Conservation (phyloP, 1,140 invertebrate genomes). For the Pseudoatta argentina region DNA sequence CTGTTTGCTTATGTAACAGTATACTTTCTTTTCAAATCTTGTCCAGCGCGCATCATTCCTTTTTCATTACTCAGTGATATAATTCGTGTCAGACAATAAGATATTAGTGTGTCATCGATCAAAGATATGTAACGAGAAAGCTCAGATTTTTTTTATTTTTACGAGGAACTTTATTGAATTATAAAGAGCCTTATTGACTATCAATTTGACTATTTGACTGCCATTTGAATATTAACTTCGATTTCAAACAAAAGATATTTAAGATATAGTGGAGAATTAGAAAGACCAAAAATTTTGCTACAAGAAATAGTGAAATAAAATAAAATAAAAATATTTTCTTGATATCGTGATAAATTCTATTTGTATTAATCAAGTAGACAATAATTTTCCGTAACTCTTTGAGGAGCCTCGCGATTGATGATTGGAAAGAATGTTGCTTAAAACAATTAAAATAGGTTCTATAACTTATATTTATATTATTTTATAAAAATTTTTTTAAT, state of each 20-base stretch:
- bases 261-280: not conserved
- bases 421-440: not conserved
- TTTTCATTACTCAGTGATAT: conserved; percentile 29
- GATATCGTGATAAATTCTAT: not conserved
- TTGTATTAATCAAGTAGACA: not conserved
- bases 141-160: not conserved
- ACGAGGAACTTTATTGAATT: not conserved
- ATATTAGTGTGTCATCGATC: not conserved
- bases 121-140: not conserved
- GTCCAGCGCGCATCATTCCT: not conserved
- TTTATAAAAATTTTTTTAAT: not conserved
- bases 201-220: not conserved
- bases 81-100: conserved; percentile 35
- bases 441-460: not conserved
- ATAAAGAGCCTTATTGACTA: not conserved
- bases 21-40: conserved; percentile 70
- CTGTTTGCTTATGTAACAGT: conserved; percentile 64
- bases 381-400: not conserved
- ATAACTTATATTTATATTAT: not conserved
- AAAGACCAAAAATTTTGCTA: not conserved
- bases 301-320: not conserved
- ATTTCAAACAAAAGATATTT: not conserved
- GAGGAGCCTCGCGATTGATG: not conserved
- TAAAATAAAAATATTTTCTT: not conserved
- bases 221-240: not conserved